These are phyloP conservation scores for Clarias fuscus DNA, from an alignment of 2,797 vertebrate genomes.

Conservation along the genomic window DNA sequence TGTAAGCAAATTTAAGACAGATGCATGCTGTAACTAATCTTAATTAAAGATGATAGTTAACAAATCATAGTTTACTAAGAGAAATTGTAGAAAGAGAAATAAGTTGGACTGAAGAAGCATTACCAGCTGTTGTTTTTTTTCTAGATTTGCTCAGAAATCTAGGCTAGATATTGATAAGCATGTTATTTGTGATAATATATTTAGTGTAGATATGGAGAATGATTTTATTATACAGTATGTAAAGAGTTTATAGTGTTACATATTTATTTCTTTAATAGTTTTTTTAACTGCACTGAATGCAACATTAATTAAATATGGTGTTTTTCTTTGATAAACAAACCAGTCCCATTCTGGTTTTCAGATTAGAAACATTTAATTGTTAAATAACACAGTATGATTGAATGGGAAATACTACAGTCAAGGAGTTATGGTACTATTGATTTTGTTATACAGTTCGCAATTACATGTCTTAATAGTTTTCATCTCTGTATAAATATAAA, in stretches of 20 bases:
- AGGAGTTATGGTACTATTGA: not conserved
- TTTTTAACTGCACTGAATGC: not conserved
- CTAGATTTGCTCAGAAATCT: not conserved
- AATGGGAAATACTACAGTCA: no score
- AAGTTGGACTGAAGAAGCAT: not conserved
- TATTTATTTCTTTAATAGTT: not conserved
- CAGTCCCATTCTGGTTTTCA: not conserved
- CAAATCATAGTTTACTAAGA: not conserved
- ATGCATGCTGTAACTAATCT: not conserved
- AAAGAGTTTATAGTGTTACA: not conserved
- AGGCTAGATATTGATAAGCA: not conserved
- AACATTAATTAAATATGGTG: not conserved
- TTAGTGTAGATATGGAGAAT: not conserved
- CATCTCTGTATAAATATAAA: not conserved
- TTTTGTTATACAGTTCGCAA: not conserved
- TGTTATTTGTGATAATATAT: not conserved
- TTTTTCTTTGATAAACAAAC: not conserved
- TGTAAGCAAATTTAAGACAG: not conserved
- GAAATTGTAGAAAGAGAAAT: no score
- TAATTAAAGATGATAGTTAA: not conserved
- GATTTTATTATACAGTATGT: not conserved
- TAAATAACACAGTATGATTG: not conserved
- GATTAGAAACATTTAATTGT: not conserved
- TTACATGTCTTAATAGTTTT: no score
- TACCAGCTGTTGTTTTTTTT: not conserved